Evolutionary conservation across 2,113 vertebrate species (phyloP).

Genomic region (Festucalex cinctus): DNA sequence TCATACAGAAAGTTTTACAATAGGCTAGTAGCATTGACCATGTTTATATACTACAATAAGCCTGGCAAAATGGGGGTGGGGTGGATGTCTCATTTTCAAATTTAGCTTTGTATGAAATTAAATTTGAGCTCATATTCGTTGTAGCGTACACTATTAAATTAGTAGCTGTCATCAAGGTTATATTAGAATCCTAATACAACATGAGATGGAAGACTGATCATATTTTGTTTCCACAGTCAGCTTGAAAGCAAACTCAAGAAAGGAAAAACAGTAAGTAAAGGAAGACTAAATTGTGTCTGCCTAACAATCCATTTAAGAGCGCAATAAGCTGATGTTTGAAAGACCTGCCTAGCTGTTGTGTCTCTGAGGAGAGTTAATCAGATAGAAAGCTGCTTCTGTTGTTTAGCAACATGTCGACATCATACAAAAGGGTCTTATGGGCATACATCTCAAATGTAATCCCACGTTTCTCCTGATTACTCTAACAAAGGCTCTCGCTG

Average conservation of each 20-base stretch:
- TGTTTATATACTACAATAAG: too few relatives aligned
- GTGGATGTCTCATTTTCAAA: too few relatives aligned
- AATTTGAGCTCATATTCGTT: too few relatives aligned
- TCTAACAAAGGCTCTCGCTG: slow-evolving; percentile 54
- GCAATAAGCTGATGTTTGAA: slow-evolving; percentile 40
- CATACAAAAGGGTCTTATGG: slow-evolving; percentile 52
- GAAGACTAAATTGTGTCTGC: slow-evolving; percentile 20
- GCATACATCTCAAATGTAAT: slow-evolving; percentile 64
- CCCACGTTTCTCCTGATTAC: slow-evolving; percentile 62
- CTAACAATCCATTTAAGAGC: slow-evolving; percentile 35
- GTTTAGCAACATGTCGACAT: slow-evolving; percentile 60
- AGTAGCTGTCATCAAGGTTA: slow-evolving; percentile 24
- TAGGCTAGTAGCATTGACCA: not conserved
- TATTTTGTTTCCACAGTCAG: slow-evolving; percentile 36
- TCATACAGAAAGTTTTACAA: not conserved
- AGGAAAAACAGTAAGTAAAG: slow-evolving; percentile 34
- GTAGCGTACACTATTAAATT: not conserved
- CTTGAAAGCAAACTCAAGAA: slow-evolving; percentile 34
- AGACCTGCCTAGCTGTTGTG: slow-evolving; percentile 40
- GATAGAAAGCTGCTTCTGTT: slow-evolving; percentile 38
- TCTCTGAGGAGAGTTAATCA: slow-evolving; percentile 52
- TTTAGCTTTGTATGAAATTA: too few relatives aligned
- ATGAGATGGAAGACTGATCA: slow-evolving; percentile 34
- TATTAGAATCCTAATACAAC: slow-evolving; percentile 48
- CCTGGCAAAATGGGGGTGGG: too few relatives aligned